Percentiles rank a stretch among this genome's conserved stretches.
These are phyloP conservation scores for Atta cephalotes DNA, from an alignment of 1,140 invertebrate species.

Conservation along the genomic window DNA sequence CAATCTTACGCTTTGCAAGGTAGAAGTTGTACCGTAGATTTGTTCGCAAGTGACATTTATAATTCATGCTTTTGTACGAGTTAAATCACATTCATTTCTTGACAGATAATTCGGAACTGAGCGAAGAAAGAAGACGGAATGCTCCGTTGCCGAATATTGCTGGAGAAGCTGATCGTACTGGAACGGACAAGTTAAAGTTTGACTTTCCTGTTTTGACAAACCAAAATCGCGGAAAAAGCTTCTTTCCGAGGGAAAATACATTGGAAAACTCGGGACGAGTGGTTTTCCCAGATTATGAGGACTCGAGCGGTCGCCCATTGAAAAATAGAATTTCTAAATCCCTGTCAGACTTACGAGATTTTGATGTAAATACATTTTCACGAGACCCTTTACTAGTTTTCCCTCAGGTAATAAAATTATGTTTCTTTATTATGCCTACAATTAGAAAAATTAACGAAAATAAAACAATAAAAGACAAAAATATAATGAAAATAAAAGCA, in stretches of 20 bases:
- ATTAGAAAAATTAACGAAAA: neutral
- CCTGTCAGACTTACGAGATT: neutral
- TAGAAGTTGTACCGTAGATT: neutral
- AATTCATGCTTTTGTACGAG: neutral
- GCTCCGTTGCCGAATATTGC: slow-evolving; percentile 8
- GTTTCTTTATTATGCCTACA: too few species aligned
- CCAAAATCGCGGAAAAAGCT: slow-evolving; percentile 14
- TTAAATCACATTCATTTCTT: neutral
- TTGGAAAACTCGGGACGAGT: slow-evolving; percentile 53
- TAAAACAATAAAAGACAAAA: neutral
- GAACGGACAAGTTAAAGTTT: slow-evolving; percentile 69
- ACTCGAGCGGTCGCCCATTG: neutral
- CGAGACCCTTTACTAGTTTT: slow-evolving; percentile 61
- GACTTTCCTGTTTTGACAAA: slow-evolving; percentile 32
- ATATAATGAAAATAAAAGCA: neutral
- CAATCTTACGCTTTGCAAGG: slow-evolving; percentile 30
- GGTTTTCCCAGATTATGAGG: slow-evolving; percentile 74
- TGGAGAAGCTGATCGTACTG: slow-evolving; percentile 54
- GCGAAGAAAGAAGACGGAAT: slow-evolving; percentile 27
- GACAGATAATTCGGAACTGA: slow-evolving; percentile 8
- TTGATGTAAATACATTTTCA: neutral
- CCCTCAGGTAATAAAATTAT: slow-evolving; percentile 70
- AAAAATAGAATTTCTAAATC: slow-evolving; percentile 64
- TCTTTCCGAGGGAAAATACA: slow-evolving; percentile 61
- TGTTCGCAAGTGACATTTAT: neutral